Evolutionary conservation across 2,113 vertebrate species (phyloP).

Genomic region (Salminus brasiliensis): DNA sequence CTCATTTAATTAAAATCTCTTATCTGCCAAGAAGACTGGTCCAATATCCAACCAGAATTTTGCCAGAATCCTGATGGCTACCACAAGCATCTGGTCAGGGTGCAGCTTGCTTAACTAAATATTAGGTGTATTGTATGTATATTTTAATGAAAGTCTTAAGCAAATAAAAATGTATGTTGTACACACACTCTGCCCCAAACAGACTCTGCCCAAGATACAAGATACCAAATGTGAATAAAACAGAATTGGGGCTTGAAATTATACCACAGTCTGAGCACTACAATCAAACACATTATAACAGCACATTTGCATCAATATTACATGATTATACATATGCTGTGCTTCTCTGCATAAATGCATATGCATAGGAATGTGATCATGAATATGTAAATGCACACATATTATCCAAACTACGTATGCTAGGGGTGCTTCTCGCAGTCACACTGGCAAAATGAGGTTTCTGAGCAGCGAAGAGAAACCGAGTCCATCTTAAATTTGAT

Average conservation of each 20-base stretch:
- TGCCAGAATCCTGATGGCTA: too few species aligned
- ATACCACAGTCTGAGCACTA: neutral
- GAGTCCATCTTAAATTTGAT: constrained; percentile 29
- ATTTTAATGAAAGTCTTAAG: too few species aligned
- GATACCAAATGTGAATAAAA: neutral
- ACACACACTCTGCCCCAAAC: too few species aligned
- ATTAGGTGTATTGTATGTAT: too few species aligned
- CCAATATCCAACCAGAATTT: too few species aligned
- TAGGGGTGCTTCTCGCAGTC: neutral
- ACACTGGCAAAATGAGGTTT: neutral
- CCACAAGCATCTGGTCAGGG: too few species aligned
- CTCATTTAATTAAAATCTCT: too few species aligned
- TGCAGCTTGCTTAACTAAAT: too few species aligned
- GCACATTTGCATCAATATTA: constrained; percentile 9
- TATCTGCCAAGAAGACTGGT: too few species aligned
- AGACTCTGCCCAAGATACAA: too few species aligned
- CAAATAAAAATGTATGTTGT: too few species aligned
- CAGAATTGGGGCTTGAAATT: neutral
- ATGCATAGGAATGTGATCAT: neutral
- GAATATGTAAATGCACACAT: neutral
- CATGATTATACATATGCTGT: neutral
- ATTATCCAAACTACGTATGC: neutral
- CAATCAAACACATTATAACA: neutral
- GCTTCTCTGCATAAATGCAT: neutral
- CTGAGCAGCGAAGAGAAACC: neutral